Evolutionary conservation across 2,113 vertebrate species (phyloP), one percentile per base, ranked within the genome.

Genomic region (Protobothrops flavoviridis): DNA sequence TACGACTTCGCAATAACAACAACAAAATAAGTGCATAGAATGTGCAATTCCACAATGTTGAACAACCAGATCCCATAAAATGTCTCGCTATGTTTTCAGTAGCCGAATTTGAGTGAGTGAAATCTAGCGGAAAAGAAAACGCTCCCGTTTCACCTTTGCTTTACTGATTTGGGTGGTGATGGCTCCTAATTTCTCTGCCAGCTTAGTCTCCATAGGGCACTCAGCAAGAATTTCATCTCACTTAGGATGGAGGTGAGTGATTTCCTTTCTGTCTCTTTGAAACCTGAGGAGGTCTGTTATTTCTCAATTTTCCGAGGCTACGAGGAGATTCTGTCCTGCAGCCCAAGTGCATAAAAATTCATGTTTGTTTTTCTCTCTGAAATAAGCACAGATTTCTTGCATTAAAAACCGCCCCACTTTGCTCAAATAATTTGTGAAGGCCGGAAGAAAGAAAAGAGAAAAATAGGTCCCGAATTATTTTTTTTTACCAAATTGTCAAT

Each of bases 261-360:
- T 94, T 94, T 4, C 4, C 3, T 95, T 45, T 88, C 12, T 95
- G 90, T 93, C 91, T 94, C 48, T 7, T 53, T 90, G 85, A 50
- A 0, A 93, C 94, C 87, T 81, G 69, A 89, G 91, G 93, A 33
- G 90, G 5, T 53, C 57, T 93, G 94, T 92, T 93, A 74, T 96
- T 96, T 96, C 90, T 95, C 91, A 91, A 92, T 92, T 94, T 95
- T 94, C 94, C 95, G 94, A 92, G 90, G 0, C 23, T 33, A 69
- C 89, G 89, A n/a, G 29, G 93, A 33, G 5, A 92, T 92, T 90
- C 91, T 95, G 90, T 53, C 93, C 45, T 94, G 92, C 92, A 3
- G 64, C 89, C 96, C 90, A 57, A 89, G 95, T 96, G 93, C 95
- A 96, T 96, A 93, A 69, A 91, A 96, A 96, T 96, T 95, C 93